phyloP scores from a whole-genome alignment of 1,140 invertebrate species.

The Conus ventricosus region DNA sequence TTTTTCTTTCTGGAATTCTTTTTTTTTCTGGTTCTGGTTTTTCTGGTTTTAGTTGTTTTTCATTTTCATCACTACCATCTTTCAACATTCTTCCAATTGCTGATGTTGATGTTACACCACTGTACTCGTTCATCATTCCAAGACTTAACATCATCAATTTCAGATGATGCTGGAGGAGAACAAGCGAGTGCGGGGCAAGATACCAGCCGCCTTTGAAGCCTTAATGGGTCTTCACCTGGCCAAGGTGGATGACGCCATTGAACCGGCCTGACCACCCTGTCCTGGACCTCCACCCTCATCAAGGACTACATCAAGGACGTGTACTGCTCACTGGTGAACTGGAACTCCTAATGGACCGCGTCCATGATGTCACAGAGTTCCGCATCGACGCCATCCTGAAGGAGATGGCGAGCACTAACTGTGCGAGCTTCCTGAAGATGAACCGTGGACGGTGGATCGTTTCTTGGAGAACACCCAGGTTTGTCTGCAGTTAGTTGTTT shows the following conservation, averaged over 20 bases:
- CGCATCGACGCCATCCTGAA: conserved; percentile 90
- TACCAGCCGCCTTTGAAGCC: conserved; percentile 88
- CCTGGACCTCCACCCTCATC: conserved; percentile 88
- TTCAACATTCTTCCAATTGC: no score
- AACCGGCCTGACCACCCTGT: conserved; percentile 85
- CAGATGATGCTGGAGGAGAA: conserved; percentile 74
- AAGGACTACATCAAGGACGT: conserved; percentile 81
- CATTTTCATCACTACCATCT: no score
- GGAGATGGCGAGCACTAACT: conserved; percentile 91
- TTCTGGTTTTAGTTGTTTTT: no score
- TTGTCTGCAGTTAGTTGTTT: not conserved
- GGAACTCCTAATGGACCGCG: conserved; percentile 86
- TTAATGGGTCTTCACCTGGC: conserved; percentile 88
- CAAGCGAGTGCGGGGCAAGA: conserved; percentile 86
- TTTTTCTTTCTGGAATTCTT: no score
- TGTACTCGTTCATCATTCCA: no score
- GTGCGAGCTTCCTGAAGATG: conserved; percentile 84
- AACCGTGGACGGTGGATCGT: conserved; percentile 90
- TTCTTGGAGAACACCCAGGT: conserved; percentile 86
- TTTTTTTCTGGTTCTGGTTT: no score
- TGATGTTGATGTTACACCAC: no score
- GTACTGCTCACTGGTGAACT: conserved; percentile 86
- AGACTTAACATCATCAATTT: no score
- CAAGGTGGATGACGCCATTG: conserved; percentile 78
- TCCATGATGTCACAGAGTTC: conserved; percentile 94